A percentile compares a stretch with the other conserved stretches of the same genome.
These are phyloP conservation scores for Crossocerus cetratus DNA, from an alignment of 2,888 invertebrate species.

Conservation along the genomic window DNA sequence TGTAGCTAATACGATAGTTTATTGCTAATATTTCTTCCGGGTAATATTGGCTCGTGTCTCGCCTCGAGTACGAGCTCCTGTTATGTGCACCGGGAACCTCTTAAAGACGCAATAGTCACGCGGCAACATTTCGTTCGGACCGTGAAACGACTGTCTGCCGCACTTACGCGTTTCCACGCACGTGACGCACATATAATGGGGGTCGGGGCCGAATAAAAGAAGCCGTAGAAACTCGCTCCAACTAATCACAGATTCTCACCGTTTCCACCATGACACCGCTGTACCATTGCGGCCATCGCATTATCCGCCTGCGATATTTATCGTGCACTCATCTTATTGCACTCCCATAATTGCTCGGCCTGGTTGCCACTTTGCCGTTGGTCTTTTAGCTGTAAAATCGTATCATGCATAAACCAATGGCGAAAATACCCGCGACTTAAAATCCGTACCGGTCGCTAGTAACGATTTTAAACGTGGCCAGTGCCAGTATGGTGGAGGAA, in stretches of 20 bases:
- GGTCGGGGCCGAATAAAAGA: no score
- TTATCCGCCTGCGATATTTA: no score
- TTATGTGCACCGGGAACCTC: slow-evolving; percentile 18
- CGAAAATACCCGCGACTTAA: slow-evolving; percentile 3
- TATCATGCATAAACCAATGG: no score
- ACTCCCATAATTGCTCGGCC: no score
- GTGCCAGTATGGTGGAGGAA: slow-evolving; percentile 41
- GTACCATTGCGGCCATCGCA: no score
- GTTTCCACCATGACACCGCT: no score
- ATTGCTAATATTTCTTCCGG: slow-evolving; percentile 58
- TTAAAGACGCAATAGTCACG: slow-evolving; percentile 15
- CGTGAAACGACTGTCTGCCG: slow-evolving; percentile 17
- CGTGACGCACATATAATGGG: not conserved
- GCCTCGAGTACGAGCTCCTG: slow-evolving; percentile 22
- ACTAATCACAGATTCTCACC: no score
- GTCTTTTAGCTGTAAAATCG: no score
- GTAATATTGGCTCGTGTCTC: slow-evolving; percentile 53
- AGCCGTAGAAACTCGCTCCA: no score
- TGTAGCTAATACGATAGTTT: slow-evolving; percentile 54
- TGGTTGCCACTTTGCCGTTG: no score
- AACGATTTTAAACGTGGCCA: slow-evolving; percentile 51
- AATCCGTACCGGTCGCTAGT: slow-evolving; percentile 24
- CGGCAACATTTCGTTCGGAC: slow-evolving; percentile 11
- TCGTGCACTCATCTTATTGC: not conserved
- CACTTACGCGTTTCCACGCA: slow-evolving; percentile 2